Base-by-base conservation (phyloP, 1,140 invertebrate genomes). In the Zaprionus capensis region DNA sequence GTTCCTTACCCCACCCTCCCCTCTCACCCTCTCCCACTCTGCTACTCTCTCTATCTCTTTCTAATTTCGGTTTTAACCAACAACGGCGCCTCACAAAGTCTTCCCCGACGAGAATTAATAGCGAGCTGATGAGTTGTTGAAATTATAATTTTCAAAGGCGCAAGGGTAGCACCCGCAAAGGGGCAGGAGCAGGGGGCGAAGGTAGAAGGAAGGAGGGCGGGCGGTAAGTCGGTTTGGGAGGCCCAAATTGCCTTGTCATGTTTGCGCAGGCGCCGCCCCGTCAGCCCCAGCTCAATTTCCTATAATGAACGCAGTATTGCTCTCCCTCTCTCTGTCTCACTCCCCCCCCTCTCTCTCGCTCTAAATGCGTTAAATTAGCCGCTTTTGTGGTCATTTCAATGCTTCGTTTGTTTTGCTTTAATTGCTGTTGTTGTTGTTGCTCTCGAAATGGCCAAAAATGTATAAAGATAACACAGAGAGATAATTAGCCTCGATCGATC, bases 81-180 rank as follows among this genome's bases (percentile, higher is more conserved):
- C 15, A 14, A n/a, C 71, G 84, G 84, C 84, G 84, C 85, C 80
- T 75, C 62, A 70, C 61, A 51, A 58, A 53, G 44, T 20, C 36
- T 70, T 58, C 36, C 26, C 28, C 56, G 66, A 59, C 55, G 26
- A 77, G 80, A 90, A 90, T 92, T 91, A 92, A 92, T 92, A 74
- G 91, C 80, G 61, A 76, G 55, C 76, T 92, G 91, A 92, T 92
- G 91, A 92, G 91, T 92, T 92, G 91, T 91, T 92, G 86, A 92
- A 92, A 92, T 91, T 87, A 84, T 81, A 90, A 90, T 78, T 68
- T 74, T 15, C 17, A 24, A 51, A 49, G 15, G 15, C 15, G 38
- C 14, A n/a, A n/a, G 15, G 14, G 38, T 4, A n/a, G 38, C 14
- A 41, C 4, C 38, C 15, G 38, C 38, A 5, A 46, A 15, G 41